Evolutionary conservation across 2,113 vertebrate genomes (phyloP).

Genomic region (Nanger granti): DNA sequence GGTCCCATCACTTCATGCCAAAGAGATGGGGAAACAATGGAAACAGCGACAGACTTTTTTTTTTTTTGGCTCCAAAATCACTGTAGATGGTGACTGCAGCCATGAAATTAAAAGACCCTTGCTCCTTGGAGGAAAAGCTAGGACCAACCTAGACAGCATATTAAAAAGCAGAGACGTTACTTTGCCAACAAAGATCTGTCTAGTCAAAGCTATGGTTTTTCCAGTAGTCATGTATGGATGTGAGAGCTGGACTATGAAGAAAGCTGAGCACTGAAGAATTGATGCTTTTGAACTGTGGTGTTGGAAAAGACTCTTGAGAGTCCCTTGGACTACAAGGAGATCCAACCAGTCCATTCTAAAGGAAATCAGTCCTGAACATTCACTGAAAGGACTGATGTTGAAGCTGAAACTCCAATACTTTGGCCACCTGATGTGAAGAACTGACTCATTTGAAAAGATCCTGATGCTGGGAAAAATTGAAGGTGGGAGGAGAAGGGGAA

Average conservation of each 20-base stretch:
- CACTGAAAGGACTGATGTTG: background rate
- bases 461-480: background rate
- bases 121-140: background rate
- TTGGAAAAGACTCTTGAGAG: background rate
- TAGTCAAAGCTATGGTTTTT: background rate
- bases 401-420: background rate
- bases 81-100: background rate
- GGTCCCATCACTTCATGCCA: background rate
- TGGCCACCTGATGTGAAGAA: background rate
- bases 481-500: background rate
- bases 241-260: background rate
- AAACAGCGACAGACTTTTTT: background rate
- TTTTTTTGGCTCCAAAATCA: background rate
- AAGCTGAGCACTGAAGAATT: background rate
- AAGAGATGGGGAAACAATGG: background rate
- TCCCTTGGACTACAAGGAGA: background rate
- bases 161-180: background rate
- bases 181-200: background rate
- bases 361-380: background rate
- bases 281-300: background rate
- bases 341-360: background rate
- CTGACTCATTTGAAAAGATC: background rate
- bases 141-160: background rate
- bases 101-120: background rate
- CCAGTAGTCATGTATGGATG: background rate